Evolutionary conservation across 2,113 vertebrate genomes (phyloP).

Genomic region (Rhegmatorhina hoffmannsi): DNA sequence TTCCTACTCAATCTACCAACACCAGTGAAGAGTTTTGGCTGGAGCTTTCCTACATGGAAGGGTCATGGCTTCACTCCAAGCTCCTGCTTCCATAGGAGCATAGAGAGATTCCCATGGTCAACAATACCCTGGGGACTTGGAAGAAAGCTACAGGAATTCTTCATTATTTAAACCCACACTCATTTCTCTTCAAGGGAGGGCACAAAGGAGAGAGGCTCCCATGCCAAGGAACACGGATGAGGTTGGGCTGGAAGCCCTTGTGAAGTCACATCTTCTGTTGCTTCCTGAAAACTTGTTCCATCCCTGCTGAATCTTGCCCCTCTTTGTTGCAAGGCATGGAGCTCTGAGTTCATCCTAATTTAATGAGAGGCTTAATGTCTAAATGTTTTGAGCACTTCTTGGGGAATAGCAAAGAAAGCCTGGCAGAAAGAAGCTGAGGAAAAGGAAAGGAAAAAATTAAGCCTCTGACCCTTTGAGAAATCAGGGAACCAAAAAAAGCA

Average conservation of each 20-base stretch:
- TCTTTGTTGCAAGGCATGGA: not conserved
- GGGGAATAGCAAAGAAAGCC: slow-evolving; percentile 16
- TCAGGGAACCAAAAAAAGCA: not conserved
- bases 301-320: not conserved
- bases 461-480: not conserved
- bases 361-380: not conserved
- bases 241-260: not conserved
- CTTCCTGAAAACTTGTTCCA: not conserved
- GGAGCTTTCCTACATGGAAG: not conserved
- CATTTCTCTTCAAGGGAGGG: not conserved
- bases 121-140: not conserved
- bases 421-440: not conserved
- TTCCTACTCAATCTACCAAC: not conserved
- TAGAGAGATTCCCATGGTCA: not conserved
- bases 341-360: not conserved
- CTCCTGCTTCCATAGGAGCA: not conserved
- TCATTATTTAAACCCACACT: not conserved
- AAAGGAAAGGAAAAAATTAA: not conserved
- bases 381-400: not conserved
- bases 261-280: not conserved
- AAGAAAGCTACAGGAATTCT: slow-evolving; percentile 5
- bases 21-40: not conserved
- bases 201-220: not conserved
- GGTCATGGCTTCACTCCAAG: not conserved
- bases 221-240: not conserved